Base-by-base conservation (phyloP, 1,140 invertebrate genomes). In the Heliconius nattereri region DNA sequence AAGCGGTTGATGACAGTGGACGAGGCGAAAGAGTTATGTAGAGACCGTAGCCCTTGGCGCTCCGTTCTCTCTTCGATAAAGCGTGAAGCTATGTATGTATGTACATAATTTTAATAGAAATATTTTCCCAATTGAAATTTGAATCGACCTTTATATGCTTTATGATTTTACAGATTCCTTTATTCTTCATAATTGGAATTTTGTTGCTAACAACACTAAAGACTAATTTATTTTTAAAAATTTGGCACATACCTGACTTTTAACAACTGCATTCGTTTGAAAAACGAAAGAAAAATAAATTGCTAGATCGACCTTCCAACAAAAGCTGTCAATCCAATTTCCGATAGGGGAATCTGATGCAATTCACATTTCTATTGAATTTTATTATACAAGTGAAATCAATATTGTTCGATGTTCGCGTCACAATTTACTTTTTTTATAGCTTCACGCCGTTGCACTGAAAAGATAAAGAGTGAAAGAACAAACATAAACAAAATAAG, bases 251-350 rank as follows among this genome's bases (percentile, higher is more conserved):
- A 66, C 23, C 23, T 66, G 60, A 66, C 60, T 66, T 66, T 66
- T 66, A 66, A 66, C 60, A 66, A 66, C 60, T 66, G 29, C 60
- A 75, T 79, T 74, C 74, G 75, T 57, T 45, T 79, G 70, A 73
- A 74, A 73, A 52, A 77, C 45, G 74, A 78, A 78, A 78, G 57
- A 78, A 73, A 78, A 73, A 81, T 81, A 81, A 81, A 81, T 81
- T 81, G 76, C 71, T 78, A 77, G 76, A 75, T 49, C 73, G 76
- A 81, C 80, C 76, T 81, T 78, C 80, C 52, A 75, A 81, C 80
- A 81, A 78, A 74, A 73, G 80, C 79, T 74, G 60, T 76, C 79
- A 80, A 81, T 81, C 76, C 80, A 78, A 81, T 81, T 81, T 81
- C 80, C 80, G 60, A 81, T 81, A 75, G 76, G 79, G 70, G 72